Evolutionary conservation across 2,113 vertebrate species (phyloP).

Genomic region (Erythrolamprus reginae): DNA sequence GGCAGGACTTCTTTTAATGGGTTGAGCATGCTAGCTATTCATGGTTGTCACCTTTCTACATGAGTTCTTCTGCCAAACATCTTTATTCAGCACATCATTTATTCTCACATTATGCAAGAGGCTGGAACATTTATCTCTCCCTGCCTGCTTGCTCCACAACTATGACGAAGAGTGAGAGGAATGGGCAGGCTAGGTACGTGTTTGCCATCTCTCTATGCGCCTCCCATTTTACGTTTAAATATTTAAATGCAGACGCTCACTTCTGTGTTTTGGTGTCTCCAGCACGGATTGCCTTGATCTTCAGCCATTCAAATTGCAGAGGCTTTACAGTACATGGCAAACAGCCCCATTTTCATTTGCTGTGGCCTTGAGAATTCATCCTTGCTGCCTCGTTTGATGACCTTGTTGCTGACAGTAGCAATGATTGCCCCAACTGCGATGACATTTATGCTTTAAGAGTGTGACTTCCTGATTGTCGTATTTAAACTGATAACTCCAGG

Average conservation of each 20-base stretch:
- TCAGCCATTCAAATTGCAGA: background rate
- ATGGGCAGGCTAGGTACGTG: background rate
- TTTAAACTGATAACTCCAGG: constrained; percentile 51
- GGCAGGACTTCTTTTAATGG: background rate
- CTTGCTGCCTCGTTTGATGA: constrained; percentile 32
- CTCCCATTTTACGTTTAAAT: background rate
- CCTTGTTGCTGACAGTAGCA: constrained; percentile 47
- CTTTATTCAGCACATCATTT: background rate
- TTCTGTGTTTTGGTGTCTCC: constrained; percentile 1
- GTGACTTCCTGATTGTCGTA: constrained; percentile 33
- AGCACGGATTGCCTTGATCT: constrained; percentile 14
- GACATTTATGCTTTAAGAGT: constrained; percentile 44
- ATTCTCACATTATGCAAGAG: background rate
- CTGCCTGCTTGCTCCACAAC: background rate
- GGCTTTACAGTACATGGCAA: constrained; percentile 3
- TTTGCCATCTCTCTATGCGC: background rate
- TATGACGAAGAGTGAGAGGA: background rate
- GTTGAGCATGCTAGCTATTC: background rate
- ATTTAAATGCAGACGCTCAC: rapidly evolving
- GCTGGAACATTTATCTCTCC: background rate
- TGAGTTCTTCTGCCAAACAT: background rate
- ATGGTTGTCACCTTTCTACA: background rate
- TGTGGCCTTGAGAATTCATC: constrained; percentile 39
- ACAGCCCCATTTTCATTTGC: constrained; percentile 25
- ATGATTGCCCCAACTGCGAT: constrained; percentile 33